Evolutionary conservation across 2,888 invertebrate genomes (phyloP), one percentile per base, ranked within the genome.

Genomic region (Physocephala rufipes): DNA sequence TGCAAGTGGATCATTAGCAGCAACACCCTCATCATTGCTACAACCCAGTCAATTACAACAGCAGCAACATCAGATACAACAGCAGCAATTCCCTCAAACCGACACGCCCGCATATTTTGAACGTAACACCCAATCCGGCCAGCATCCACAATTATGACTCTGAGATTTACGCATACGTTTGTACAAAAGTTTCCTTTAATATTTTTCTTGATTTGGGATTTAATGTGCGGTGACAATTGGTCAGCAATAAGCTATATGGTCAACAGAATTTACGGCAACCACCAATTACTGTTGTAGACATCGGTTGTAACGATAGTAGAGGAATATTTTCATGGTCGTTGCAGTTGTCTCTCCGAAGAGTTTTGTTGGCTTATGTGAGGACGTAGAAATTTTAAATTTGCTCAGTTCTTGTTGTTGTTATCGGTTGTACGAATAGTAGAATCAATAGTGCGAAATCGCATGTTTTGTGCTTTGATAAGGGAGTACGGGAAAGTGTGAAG

Each of bases 61-160:
- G 53, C 76, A 65, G 58, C 73, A 64, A 62, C 74, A 9, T 53
- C 76, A 62, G 43, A 70, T 75, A 43, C 73, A 75, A 58, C 66
- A 75, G 45, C 67, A 71, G 19, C 67, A 75, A 36, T 74, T 71
- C 63, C 65, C 70, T n/a, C 59, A 74, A 21, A 75, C 71, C 36
- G 76, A 76, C 24, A 74, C 75, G 63, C 75, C 77, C 63, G 76
- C 75, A 19, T 78, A 80, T 73, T 79, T 79, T 61, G 80, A 80
- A 43, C 74, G 78, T 30, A 66, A 49, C 36, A 12, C 69, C 19
- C 77, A 77, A 21, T 74, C 81, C 45, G 78, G 76, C 19, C 78
- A 83, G 62, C 82, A 83, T 74, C 85, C 84, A 19, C 86, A 86
- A 75, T 86, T 86, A 86, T 86, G 86, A 86, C 86, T 86, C 77